A percentile compares a stretch with the other conserved stretches of the same genome.
Conservation (phyloP, 2,797 vertebrate genomes). For the Myiotriccus ornatus region DNA sequence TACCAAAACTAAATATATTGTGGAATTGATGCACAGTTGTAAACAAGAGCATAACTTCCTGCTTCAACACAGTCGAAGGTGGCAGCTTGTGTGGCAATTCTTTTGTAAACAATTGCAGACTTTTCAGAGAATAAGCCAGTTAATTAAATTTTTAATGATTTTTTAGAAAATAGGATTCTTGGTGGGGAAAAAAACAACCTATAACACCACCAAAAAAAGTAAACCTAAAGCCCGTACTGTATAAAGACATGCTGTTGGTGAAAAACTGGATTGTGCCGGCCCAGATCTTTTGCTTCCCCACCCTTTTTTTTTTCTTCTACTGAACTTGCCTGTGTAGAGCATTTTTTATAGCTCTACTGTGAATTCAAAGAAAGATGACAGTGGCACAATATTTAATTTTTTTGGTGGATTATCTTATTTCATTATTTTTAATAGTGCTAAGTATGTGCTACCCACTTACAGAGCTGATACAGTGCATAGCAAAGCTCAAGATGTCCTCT, state of each 20-base stretch:
- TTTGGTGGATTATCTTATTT: constrained; percentile 58
- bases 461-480: background rate
- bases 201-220: background rate
- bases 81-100: constrained; percentile 56
- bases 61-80: background rate
- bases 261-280: background rate
- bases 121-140: constrained; percentile 44
- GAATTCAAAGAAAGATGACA: constrained; percentile 16
- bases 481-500: constrained; percentile 25
- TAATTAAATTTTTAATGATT: constrained; percentile 54
- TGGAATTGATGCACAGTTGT: constrained; percentile 62
- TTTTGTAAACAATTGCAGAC: constrained; percentile 45
- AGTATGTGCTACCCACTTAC: background rate
- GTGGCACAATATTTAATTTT: background rate
- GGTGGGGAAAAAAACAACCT: background rate
- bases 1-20: constrained; percentile 65
- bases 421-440: constrained; percentile 33
- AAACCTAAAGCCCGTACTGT: background rate
- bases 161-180: constrained; percentile 13
- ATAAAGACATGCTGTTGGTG: background rate
- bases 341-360: background rate
- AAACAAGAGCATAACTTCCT: constrained; percentile 56
- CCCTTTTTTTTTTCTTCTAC: background rate
- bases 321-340: background rate
- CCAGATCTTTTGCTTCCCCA: background rate